phyloP scores from a whole-genome alignment of 2,113 vertebrate species.

The Pterocles burchelli region DNA sequence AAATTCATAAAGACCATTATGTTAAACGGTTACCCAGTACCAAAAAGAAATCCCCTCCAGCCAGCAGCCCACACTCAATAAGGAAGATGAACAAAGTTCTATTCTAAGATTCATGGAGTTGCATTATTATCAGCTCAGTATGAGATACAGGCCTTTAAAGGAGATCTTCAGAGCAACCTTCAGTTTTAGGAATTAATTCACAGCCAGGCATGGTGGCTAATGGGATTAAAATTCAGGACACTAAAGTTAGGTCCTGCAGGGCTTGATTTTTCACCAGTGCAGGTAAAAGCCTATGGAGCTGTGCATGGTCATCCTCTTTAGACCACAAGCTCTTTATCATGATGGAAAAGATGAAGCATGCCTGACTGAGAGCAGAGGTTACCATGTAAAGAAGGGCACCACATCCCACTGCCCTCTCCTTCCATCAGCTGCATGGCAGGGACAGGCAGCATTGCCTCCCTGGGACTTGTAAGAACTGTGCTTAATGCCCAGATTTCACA shows the following conservation, averaged over 20 bases:
- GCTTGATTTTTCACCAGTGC: neutral
- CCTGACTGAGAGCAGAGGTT: neutral
- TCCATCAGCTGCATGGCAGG: neutral
- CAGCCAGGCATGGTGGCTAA: neutral
- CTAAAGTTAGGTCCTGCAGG: neutral
- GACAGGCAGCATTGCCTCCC: neutral
- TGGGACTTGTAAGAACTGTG: neutral
- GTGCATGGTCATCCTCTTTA: neutral
- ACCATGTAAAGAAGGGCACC: neutral
- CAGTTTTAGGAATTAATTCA: neutral
- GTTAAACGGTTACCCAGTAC: constrained; percentile 47
- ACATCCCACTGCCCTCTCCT: neutral
- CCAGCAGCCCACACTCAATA: constrained; percentile 29
- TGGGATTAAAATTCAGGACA: neutral
- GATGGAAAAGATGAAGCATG: neutral
- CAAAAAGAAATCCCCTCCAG: constrained; percentile 13
- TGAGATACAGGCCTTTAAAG: constrained; percentile 56
- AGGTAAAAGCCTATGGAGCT: neutral
- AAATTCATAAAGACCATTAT: constrained; percentile 66
- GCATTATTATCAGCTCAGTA: constrained; percentile 3
- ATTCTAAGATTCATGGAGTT: constrained; percentile 19
- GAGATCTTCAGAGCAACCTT: constrained; percentile 33
- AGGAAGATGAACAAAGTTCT: constrained; percentile 59
- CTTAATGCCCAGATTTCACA: neutral
- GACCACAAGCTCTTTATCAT: neutral